Evolutionary conservation across 2,888 invertebrate species (phyloP).

Genomic region (Automeris io): DNA sequence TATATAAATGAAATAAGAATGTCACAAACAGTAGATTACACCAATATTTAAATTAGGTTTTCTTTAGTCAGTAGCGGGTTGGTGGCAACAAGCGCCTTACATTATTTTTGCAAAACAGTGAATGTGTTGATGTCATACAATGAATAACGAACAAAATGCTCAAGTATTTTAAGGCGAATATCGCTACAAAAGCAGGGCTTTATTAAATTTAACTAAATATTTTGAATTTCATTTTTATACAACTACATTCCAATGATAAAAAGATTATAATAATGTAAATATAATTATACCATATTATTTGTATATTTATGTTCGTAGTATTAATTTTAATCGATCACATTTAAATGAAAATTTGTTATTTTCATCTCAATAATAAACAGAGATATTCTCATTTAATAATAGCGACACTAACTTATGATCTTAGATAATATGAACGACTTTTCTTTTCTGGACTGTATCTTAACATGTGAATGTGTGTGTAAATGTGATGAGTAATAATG

Average conservation of each 20-base stretch:
- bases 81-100: not conserved
- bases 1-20: conserved; percentile 20
- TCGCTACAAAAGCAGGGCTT: conserved; percentile 54
- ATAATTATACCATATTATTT: conserved; percentile 42
- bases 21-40: not conserved
- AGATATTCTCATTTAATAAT: conserved; percentile 7
- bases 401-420: conserved; percentile 6
- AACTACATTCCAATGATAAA: conserved; percentile 41
- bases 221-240: conserved; percentile 18
- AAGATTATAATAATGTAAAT: conserved; percentile 51
- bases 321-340: conserved; percentile 35
- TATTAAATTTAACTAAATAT: conserved; percentile 18
- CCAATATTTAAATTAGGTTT: not conserved
- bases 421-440: conserved; percentile 43
- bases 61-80: not conserved
- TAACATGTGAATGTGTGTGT: conserved; percentile 38
- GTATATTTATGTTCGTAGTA: conserved; percentile 54
- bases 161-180: conserved; percentile 68
- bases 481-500: conserved; percentile 28
- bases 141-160: conserved; percentile 62
- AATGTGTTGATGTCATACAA: conserved; percentile 70
- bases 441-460: conserved; percentile 59
- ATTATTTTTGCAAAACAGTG: conserved; percentile 57
- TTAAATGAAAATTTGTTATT: not conserved
- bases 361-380: conserved; percentile 5